Evolutionary conservation across 1,140 invertebrate genomes (phyloP).

Genomic region (Odontomachus brunneus): DNA sequence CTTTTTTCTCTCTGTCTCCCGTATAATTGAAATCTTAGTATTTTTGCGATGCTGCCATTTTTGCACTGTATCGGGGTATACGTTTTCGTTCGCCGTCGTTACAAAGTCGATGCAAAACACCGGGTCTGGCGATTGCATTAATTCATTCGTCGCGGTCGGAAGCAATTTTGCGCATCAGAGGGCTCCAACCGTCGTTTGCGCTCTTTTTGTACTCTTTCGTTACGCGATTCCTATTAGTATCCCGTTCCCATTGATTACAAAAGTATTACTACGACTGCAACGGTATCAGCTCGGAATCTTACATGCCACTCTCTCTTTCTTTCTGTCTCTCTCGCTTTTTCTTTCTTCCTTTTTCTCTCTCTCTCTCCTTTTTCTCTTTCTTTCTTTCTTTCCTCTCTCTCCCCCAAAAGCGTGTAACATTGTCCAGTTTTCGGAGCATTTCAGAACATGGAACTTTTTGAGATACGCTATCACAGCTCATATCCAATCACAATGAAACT

Average conservation of each 20-base stretch:
- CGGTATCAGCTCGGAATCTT: constrained; percentile 26
- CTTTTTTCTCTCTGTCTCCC: not conserved
- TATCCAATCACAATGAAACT: not conserved
- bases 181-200: not conserved
- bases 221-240: constrained; percentile 15
- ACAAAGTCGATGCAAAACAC: not conserved
- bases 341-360: constrained; percentile 30
- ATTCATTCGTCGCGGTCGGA: constrained; percentile 21
- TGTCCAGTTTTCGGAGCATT: too few species aligned
- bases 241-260: constrained; percentile 1
- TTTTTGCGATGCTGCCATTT: not conserved
- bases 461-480: constrained; percentile 3
- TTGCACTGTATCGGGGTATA: not conserved
- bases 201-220: constrained; percentile 9
- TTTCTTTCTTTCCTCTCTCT: too few species aligned
- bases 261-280: not conserved
- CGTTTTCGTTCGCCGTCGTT: not conserved
- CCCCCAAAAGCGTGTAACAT: not conserved
- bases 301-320: constrained; percentile 1
- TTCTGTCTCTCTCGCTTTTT: not conserved
- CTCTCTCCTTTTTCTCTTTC: not conserved
- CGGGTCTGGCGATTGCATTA: not conserved
- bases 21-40: constrained; percentile 6
- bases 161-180: constrained; percentile 4
- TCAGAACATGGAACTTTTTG: not conserved